Evolutionary conservation across 2,888 invertebrate genomes (phyloP).

Genomic region (Stegophylla sp.): DNA sequence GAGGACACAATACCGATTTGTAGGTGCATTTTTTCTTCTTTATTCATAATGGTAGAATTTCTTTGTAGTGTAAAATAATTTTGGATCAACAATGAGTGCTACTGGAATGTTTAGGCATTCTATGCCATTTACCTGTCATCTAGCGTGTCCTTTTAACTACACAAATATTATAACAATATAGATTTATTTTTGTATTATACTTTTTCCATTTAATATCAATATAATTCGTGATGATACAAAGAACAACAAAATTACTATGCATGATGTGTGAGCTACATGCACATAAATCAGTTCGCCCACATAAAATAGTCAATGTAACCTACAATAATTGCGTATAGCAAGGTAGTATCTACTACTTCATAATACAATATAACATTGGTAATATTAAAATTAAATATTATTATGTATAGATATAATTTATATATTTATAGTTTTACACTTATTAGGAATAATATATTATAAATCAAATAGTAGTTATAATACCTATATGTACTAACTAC

Average conservation of each 20-base stretch:
- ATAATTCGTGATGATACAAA: constrained; percentile 30
- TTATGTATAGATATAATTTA: not conserved
- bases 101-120: constrained; percentile 35
- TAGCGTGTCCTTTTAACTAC: constrained; percentile 43
- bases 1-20: constrained; percentile 21
- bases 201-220: constrained; percentile 21
- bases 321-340: constrained; percentile 8
- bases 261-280: constrained; percentile 21
- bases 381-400: not conserved
- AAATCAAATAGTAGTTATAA: not conserved
- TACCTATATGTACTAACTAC: not conserved
- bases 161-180: constrained; percentile 51
- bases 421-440: not conserved
- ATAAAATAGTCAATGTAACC: constrained; percentile 29
- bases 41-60: not conserved
- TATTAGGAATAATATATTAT: not conserved
- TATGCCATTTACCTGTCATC: constrained; percentile 37
- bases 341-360: not conserved
- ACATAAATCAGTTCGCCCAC: constrained; percentile 57
- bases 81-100: constrained; percentile 29
- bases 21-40: constrained; percentile 10
- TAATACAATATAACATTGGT: not conserved
- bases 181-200: constrained; percentile 36
- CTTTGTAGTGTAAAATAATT: constrained; percentile 21
- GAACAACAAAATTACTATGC: constrained; percentile 42